Conservation (phyloP, 2,888 invertebrate genomes). For the Hemicrepidius hirtus region DNA sequence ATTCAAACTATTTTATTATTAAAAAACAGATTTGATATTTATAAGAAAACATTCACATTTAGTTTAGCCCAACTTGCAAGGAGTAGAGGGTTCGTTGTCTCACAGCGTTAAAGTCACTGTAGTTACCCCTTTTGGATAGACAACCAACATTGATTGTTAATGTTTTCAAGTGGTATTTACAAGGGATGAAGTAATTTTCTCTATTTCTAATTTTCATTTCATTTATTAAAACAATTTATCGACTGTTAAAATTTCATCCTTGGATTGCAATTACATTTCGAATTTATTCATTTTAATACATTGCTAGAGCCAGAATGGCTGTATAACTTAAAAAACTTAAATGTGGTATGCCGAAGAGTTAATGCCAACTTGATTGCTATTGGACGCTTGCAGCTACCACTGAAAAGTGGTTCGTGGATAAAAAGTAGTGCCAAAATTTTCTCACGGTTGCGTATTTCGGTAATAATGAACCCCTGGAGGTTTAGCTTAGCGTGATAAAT, state of each 20-base stretch:
- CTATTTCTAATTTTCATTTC: too few relatives aligned
- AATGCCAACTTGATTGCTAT: background rate
- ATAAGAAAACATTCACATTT: background rate
- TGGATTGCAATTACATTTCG: too few relatives aligned
- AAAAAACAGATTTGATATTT: too few relatives aligned
- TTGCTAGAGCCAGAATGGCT: background rate
- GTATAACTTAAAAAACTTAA: conserved; percentile 4
- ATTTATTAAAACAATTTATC: too few relatives aligned
- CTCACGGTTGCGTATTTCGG: conserved; percentile 55
- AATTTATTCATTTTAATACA: too few relatives aligned
- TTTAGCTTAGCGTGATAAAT: too few relatives aligned
- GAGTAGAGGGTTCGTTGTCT: conserved; percentile 25
- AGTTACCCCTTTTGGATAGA: conserved; percentile 11
- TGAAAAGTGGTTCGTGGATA: conserved; percentile 50
- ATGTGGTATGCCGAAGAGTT: conserved; percentile 15
- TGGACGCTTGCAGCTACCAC: conserved; percentile 20
- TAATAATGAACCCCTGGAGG: too few relatives aligned
- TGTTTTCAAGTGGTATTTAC: too few relatives aligned
- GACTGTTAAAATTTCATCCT: too few relatives aligned
- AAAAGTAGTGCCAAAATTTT: conserved; percentile 67
- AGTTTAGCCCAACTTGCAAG: background rate
- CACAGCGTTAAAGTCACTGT: conserved; percentile 12
- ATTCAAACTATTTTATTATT: too few relatives aligned
- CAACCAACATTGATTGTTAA: background rate
- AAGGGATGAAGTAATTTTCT: too few relatives aligned